These are phyloP conservation scores for Phragmatobia fuliginosa DNA, from an alignment of 2,888 invertebrate species.

Conservation along the genomic window DNA sequence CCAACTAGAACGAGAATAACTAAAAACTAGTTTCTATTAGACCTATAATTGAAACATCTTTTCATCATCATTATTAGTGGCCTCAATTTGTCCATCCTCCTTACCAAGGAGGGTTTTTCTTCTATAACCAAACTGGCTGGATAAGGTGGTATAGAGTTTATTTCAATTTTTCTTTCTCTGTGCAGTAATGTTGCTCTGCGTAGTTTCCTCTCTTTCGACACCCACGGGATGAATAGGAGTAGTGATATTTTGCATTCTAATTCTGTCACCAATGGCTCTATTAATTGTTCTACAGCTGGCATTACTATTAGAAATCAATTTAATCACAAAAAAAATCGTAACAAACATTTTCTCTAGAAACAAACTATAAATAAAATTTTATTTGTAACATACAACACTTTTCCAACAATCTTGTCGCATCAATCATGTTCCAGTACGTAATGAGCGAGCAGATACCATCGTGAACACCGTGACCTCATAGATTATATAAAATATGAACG, in stretches of 20 bases:
- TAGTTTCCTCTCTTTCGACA: too few relatives aligned
- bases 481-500: not conserved
- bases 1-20: not conserved
- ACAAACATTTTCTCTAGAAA: not conserved
- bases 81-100: too few relatives aligned
- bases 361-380: not conserved
- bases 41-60: not conserved
- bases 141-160: too few relatives aligned
- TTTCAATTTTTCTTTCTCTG: too few relatives aligned
- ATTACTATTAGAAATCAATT: not conserved
- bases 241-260: too few relatives aligned
- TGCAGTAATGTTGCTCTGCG: too few relatives aligned
- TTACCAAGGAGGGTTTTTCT: too few relatives aligned
- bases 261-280: not conserved
- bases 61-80: too few relatives aligned
- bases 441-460: constrained; percentile 47
- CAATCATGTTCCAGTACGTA: constrained; percentile 49
- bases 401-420: constrained; percentile 29
- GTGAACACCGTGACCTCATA: constrained; percentile 10
- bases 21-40: not conserved
- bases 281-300: not conserved
- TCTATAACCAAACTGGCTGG: too few relatives aligned
- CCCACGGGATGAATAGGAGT: too few relatives aligned
- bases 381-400: constrained; percentile 5
- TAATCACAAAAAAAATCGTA: not conserved